Conservation (phyloP, 2,888 invertebrate genomes). For the Exocentrus adspersus region DNA sequence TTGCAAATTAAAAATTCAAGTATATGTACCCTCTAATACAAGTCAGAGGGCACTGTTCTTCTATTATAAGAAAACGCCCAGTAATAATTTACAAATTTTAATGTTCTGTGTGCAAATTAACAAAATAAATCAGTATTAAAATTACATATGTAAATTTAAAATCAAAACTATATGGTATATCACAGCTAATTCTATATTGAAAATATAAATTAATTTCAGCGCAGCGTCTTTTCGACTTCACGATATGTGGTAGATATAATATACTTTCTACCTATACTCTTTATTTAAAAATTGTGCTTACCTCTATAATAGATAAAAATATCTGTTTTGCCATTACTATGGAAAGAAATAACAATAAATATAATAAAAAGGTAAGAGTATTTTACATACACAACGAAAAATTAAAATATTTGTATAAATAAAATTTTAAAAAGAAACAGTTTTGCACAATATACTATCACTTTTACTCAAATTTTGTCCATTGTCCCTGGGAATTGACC, state of each 20-base stretch:
- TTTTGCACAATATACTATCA: conserved; percentile 33
- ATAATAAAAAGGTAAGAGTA: conserved; percentile 32
- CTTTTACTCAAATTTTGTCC: conserved; percentile 70
- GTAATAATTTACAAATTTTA: conserved; percentile 9
- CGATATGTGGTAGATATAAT: conserved; percentile 29
- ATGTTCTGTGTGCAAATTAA: conserved; percentile 47
- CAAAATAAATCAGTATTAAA: conserved; percentile 51
- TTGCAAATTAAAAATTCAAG: too few species aligned
- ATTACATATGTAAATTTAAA: conserved; percentile 42
- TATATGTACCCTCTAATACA: too few species aligned
- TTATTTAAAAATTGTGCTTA: conserved; percentile 33
- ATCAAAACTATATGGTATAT: conserved; percentile 50
- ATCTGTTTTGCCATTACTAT: conserved; percentile 30
- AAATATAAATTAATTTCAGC: conserved; percentile 38
- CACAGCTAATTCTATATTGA: conserved; percentile 56
- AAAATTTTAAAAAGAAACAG: conserved; percentile 41
- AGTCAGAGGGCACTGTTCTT: too few species aligned
- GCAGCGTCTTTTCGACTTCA: conserved; percentile 39
- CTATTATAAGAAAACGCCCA: neutral
- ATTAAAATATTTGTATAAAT: conserved; percentile 39
- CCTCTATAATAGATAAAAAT: conserved; percentile 15
- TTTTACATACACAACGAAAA: conserved; percentile 28
- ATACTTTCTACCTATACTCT: conserved; percentile 31
- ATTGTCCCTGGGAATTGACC: conserved; percentile 67
- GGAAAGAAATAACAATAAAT: conserved; percentile 33